A percentile compares a stretch with the other conserved stretches of the same genome.
Evolutionary conservation across 2,888 invertebrate genomes (phyloP).

Genomic region (Ametastegia equiseti): DNA sequence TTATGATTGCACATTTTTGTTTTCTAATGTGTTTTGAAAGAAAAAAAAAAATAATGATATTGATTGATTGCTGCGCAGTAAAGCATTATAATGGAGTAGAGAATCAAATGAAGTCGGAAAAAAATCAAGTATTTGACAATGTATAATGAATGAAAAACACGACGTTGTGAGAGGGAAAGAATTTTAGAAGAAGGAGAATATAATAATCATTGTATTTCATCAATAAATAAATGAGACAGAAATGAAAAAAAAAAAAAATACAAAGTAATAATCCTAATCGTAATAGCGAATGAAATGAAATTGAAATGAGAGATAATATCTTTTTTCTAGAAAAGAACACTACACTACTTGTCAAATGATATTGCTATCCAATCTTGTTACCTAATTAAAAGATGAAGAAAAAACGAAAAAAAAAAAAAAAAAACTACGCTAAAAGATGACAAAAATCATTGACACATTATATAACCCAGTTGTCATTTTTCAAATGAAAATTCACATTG

Average conservation of each 20-base stretch:
- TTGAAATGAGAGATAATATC: neutral
- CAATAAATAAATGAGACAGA: neutral
- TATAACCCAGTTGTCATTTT: constrained; percentile 72
- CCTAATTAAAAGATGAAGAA: constrained; percentile 36
- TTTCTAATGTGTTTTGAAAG: neutral
- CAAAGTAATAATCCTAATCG: neutral
- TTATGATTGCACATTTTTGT: too few species aligned
- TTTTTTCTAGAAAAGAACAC: neutral
- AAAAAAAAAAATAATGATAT: constrained; percentile 30
- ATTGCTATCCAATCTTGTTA: constrained; percentile 41
- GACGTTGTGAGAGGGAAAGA: constrained; percentile 50
- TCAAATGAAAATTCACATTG: constrained; percentile 72
- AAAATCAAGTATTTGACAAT: too few species aligned
- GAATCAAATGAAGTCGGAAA: too few species aligned
- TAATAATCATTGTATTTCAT: neutral
- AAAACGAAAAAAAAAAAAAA: constrained; percentile 53
- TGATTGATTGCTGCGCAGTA: constrained; percentile 9
- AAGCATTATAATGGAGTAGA: too few species aligned
- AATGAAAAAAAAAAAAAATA: neutral
- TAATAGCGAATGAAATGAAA: neutral
- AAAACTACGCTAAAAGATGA: constrained; percentile 63
- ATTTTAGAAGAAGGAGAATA: constrained; percentile 1
- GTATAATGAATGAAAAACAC: constrained; percentile 32
- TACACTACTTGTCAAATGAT: constrained; percentile 17
- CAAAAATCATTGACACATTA: constrained; percentile 57